These are phyloP conservation scores for Orchesella cincta DNA, from an alignment of 1,140 invertebrate species.

Conservation along the genomic window DNA sequence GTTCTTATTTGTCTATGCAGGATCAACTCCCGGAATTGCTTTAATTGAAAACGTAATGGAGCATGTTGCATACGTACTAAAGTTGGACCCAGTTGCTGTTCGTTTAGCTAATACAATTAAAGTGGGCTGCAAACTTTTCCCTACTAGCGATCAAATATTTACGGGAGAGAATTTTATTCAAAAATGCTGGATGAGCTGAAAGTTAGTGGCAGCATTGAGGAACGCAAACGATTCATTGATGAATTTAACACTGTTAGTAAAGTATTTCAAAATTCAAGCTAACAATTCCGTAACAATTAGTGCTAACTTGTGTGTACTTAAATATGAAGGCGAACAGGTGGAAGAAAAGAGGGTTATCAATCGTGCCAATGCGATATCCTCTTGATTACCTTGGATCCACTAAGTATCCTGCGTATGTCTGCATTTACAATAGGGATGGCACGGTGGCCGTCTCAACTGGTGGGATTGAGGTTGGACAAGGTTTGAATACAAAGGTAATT, in stretches of 20 bases:
- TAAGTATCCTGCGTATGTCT: conserved; percentile 57
- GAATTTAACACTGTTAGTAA: conserved; percentile 55
- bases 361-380: conserved; percentile 69
- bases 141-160: background rate
- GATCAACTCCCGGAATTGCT: conserved; percentile 50
- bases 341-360: conserved; percentile 72
- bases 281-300: too few relatives aligned
- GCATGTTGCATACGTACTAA: conserved; percentile 56
- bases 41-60: conserved; percentile 60
- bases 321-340: conserved; percentile 65
- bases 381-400: conserved; percentile 59
- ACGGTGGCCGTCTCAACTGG: conserved; percentile 72
- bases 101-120: conserved; percentile 64
- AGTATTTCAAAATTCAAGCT: too few relatives aligned
- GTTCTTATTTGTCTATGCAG: too few relatives aligned
- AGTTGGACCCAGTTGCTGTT: conserved; percentile 55
- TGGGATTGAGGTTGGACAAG: conserved; percentile 83
- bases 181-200: conserved; percentile 35
- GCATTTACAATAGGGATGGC: conserved; percentile 64
- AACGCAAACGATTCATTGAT: conserved; percentile 48
- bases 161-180: conserved; percentile 52
- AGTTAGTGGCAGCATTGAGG: conserved; percentile 34
- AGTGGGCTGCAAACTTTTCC: conserved; percentile 51
- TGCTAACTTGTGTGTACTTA: too few relatives aligned
- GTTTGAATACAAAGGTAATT: conserved; percentile 70